Percentiles rank a stretch among this genome's conserved stretches.
phyloP scores from a whole-genome alignment of 2,888 invertebrate species.

The Patella caerulea region DNA sequence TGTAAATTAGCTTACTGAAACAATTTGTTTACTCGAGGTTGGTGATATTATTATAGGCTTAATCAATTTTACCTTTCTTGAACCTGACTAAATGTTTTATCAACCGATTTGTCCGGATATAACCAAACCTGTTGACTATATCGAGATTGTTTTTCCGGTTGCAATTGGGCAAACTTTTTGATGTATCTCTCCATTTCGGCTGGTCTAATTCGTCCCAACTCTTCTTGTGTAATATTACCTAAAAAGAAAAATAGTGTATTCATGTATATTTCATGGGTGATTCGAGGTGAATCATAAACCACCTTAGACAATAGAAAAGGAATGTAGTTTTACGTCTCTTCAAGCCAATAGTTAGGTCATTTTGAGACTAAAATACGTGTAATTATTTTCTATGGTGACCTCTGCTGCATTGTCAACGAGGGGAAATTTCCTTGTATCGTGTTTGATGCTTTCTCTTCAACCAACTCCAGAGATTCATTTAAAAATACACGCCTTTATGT shows the following conservation, averaged over 20 bases:
- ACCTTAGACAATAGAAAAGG: no score
- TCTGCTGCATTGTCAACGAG: no score
- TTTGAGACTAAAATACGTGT: no score
- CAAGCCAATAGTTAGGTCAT: no score
- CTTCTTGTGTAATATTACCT: conserved; percentile 20
- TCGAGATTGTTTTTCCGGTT: conserved; percentile 54
- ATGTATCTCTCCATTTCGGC: conserved; percentile 33
- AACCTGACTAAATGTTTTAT: conserved; percentile 42
- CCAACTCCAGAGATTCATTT: no score
- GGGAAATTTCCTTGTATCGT: no score
- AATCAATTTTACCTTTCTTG: conserved; percentile 43
- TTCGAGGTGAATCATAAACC: background rate
- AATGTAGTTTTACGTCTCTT: no score
- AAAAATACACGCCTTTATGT: no score
- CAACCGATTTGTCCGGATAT: conserved; percentile 45
- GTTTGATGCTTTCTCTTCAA: no score
- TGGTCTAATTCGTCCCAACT: conserved; percentile 34
- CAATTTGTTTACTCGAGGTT: no score
- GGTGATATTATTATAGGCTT: background rate
- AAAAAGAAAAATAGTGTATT: background rate
- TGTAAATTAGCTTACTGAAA: no score
- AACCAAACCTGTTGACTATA: conserved; percentile 51
- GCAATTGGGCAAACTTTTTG: conserved; percentile 30
- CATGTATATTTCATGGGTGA: background rate
- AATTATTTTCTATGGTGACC: no score